These are phyloP conservation scores for Myrmophylax atrothorax DNA, from an alignment of 2,113 vertebrate genomes.

Conservation along the genomic window DNA sequence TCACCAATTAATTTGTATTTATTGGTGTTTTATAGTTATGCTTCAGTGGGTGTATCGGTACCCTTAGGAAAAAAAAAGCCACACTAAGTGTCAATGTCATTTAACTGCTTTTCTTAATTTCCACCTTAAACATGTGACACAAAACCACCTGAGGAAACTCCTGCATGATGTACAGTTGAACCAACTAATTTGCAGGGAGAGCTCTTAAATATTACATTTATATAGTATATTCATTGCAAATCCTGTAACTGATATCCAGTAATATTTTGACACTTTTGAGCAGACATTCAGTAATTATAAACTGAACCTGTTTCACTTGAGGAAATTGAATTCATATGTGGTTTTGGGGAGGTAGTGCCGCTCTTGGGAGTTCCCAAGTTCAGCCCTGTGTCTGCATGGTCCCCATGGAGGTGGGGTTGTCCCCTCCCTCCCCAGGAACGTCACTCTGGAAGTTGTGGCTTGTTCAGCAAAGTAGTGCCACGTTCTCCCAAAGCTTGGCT, in stretches of 20 bases:
- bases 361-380: not conserved
- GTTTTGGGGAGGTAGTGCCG: not conserved
- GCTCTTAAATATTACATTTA: not conserved
- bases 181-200: not conserved
- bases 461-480: not conserved
- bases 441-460: not conserved
- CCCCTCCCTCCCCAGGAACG: too few relatives aligned
- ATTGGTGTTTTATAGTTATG: not conserved
- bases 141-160: not conserved
- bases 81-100: not conserved
- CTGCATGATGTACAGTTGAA: not conserved
- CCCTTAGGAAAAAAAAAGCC: not conserved
- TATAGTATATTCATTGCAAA: not conserved
- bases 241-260: not conserved
- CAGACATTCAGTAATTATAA: not conserved
- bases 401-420: fast-evolving
- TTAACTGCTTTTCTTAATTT: not conserved
- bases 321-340: not conserved
- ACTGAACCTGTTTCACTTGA: not conserved
- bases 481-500: not conserved
- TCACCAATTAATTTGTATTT: not conserved
- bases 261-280: not conserved
- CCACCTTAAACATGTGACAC: not conserved
- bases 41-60: not conserved
- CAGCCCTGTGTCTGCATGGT: too few relatives aligned